Evolutionary conservation across 2,113 vertebrate species (phyloP).

Genomic region (Petrocephalus microphthalmus): DNA sequence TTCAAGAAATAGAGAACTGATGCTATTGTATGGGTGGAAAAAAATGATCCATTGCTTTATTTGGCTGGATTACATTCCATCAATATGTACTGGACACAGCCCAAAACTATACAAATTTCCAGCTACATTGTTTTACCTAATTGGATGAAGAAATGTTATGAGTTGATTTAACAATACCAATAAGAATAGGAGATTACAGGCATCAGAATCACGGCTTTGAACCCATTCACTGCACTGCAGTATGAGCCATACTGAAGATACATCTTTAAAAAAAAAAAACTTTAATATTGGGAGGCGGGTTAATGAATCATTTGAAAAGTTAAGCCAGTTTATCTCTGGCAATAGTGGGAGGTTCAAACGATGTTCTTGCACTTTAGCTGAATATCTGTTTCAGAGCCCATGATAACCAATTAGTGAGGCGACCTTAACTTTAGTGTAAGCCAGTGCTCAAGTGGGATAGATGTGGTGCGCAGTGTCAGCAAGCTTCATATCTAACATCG

Average conservation of each 20-base stretch:
- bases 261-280: neutral
- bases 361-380: constrained; percentile 34
- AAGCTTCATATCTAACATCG: neutral
- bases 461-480: neutral
- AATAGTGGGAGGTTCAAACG: constrained; percentile 23
- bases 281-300: constrained; percentile 18
- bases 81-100: neutral
- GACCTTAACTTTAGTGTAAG: too few relatives aligned
- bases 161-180: neutral
- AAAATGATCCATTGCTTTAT: neutral
- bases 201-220: too few relatives aligned
- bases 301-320: constrained; percentile 34
- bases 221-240: too few relatives aligned
- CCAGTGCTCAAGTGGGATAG: neutral
- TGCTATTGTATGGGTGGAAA: neutral
- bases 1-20: neutral
- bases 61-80: neutral
- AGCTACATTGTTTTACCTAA: neutral
- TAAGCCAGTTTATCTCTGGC: constrained; percentile 32
- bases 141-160: neutral
- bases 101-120: neutral
- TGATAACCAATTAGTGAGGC: neutral
- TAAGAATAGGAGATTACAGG: neutral
- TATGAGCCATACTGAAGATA: neutral
- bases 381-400: neutral